These are phyloP conservation scores for Coecobrya sp. DNA, from an alignment of 2,888 invertebrate species.

Conservation along the genomic window DNA sequence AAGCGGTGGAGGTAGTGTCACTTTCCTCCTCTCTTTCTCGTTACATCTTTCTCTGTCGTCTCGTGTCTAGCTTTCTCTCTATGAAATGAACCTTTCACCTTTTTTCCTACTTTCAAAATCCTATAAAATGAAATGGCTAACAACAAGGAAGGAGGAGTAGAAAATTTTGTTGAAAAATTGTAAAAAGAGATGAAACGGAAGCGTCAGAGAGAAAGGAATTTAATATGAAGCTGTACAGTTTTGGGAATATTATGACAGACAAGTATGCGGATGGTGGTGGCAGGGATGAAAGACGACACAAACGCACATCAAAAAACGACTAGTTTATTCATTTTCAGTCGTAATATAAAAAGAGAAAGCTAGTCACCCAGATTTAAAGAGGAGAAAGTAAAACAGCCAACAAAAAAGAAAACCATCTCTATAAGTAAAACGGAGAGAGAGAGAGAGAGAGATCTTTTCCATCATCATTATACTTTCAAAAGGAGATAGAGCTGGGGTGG, in stretches of 20 bases:
- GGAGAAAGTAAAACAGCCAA: neutral
- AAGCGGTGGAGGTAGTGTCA: neutral
- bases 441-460: neutral
- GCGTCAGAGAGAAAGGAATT: neutral
- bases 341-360: neutral
- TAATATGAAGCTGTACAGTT: neutral
- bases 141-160: neutral
- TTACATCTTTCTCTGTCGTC: conserved; percentile 5
- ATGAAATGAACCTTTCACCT: conserved; percentile 14
- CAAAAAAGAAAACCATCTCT: neutral
- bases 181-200: conserved; percentile 14
- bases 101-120: neutral
- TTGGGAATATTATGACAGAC: neutral
- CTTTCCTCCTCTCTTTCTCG: conserved; percentile 1
- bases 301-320: neutral
- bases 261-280: neutral
- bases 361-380: conserved; percentile 16
- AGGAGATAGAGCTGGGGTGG: neutral
- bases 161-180: neutral
- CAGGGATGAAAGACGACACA: conserved; percentile 1
- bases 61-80: neutral
- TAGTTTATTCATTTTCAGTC: conserved; percentile 19
- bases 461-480: conserved; percentile 3
- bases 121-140: neutral
- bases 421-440: neutral